Evolutionary conservation across 2,113 vertebrate genomes (phyloP).

Genomic region (Phodopus roborovskii): DNA sequence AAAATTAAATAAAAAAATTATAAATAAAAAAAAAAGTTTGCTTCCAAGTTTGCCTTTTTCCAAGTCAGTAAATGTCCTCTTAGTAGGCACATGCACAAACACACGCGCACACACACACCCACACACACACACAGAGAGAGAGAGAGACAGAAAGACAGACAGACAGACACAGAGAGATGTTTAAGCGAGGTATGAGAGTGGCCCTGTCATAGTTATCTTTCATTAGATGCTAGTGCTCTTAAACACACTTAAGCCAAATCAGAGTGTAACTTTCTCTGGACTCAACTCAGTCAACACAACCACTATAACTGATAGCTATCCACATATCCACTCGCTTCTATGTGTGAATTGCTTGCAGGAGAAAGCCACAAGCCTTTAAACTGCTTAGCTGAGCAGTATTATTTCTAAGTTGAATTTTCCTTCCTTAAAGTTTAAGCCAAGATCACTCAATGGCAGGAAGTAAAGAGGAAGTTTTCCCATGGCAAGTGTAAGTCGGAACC

Average conservation of each 20-base stretch:
- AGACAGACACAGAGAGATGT: too few relatives aligned
- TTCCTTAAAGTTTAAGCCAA: conserved; percentile 51
- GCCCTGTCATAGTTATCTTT: background rate
- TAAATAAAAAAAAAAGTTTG: background rate
- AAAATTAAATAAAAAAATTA: too few relatives aligned
- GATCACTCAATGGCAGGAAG: conserved; percentile 57
- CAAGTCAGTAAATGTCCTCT: background rate
- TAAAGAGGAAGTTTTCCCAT: conserved; percentile 33
- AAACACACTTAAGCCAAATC: background rate
- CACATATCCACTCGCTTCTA: background rate
- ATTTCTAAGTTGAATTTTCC: conserved; percentile 49
- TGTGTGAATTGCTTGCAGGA: background rate
- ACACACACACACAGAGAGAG: background rate
- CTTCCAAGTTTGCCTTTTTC: background rate
- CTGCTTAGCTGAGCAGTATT: background rate
- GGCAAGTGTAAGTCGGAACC: background rate
- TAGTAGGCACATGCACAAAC: too few relatives aligned
- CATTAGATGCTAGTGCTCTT: background rate
- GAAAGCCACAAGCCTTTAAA: conserved; percentile 53
- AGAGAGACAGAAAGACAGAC: background rate
- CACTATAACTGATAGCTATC: background rate
- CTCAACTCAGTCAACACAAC: background rate
- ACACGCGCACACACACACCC: background rate
- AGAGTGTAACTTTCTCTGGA: background rate
- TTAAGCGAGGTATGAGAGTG: background rate